These are phyloP conservation scores for Cynoglossus semilaevis DNA, from an alignment of 2,113 vertebrate species.

Conservation along the genomic window DNA sequence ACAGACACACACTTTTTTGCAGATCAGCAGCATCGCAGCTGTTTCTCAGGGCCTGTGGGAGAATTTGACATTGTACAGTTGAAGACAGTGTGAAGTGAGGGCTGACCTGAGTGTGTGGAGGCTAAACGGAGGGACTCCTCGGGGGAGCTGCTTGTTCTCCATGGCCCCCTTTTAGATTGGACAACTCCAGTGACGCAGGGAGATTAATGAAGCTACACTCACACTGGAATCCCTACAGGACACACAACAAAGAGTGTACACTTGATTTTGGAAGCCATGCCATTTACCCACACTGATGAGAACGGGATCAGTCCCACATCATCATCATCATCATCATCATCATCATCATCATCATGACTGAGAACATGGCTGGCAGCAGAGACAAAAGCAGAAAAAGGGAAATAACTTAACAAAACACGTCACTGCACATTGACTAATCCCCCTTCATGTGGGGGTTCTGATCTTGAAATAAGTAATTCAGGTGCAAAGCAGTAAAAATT, in stretches of 20 bases:
- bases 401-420: no score
- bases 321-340: no score
- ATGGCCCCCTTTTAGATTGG: slow-evolving; percentile 62
- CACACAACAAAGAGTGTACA: slow-evolving; percentile 13
- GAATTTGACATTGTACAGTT: slow-evolving; percentile 59
- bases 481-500: no score
- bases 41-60: slow-evolving; percentile 10
- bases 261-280: slow-evolving; percentile 39
- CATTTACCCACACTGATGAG: slow-evolving; percentile 16
- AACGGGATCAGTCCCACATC: no score
- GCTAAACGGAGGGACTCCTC: slow-evolving; percentile 66
- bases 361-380: no score
- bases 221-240: slow-evolving; percentile 63
- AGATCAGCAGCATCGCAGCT: slow-evolving; percentile 8
- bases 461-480: no score
- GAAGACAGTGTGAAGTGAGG: slow-evolving; percentile 54
- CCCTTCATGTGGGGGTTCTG: no score
- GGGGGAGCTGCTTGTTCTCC: slow-evolving; percentile 52
- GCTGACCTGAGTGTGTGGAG: slow-evolving; percentile 60
- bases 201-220: slow-evolving; percentile 74
- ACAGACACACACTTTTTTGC: slow-evolving; percentile 8
- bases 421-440: no score
- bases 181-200: slow-evolving; percentile 57
- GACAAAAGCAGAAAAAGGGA: no score
- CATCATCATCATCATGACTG: no score